Conservation (phyloP, 2,113 vertebrate species). For the Vicugna pacos region DNA sequence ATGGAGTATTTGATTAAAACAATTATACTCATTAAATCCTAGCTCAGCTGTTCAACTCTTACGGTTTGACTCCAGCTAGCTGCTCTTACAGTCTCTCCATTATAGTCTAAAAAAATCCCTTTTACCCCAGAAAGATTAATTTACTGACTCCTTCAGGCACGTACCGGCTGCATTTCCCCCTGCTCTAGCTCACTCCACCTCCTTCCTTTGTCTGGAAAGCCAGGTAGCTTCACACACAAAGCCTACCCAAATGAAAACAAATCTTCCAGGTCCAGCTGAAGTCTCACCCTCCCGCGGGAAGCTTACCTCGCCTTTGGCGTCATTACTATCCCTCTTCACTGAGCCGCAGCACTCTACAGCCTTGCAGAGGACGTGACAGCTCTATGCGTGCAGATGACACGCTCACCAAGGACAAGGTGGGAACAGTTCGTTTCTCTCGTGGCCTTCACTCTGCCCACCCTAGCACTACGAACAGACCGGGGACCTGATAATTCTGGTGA, state of each 20-base stretch:
- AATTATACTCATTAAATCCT: not conserved
- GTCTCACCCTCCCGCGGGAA: not conserved
- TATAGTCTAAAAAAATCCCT: not conserved
- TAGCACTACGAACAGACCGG: not conserved
- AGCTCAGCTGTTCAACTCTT: not conserved
- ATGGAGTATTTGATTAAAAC: not conserved
- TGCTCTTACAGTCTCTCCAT: not conserved
- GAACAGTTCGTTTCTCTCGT: constrained; percentile 43
- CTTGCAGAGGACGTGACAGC: constrained; percentile 4
- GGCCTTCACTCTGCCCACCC: constrained; percentile 32
- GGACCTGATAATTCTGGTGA: not conserved
- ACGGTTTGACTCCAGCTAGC: not conserved
- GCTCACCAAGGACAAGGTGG: constrained; percentile 48
- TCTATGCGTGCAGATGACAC: not conserved
- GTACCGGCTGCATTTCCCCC: not conserved
- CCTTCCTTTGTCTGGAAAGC: constrained; percentile 1
- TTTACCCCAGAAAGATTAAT: not conserved
- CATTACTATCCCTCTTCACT: not conserved
- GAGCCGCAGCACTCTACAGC: not conserved
- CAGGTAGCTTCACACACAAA: not conserved
- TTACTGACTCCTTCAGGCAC: not conserved
- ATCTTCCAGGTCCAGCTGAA: not conserved
- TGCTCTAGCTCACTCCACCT: not conserved
- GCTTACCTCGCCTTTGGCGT: not conserved
- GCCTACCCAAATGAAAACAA: not conserved